Conservation (phyloP, 30 jellyfish, hydroid and myxozoan genomes). For the Calvadosia cruxmelitensis region DNA sequence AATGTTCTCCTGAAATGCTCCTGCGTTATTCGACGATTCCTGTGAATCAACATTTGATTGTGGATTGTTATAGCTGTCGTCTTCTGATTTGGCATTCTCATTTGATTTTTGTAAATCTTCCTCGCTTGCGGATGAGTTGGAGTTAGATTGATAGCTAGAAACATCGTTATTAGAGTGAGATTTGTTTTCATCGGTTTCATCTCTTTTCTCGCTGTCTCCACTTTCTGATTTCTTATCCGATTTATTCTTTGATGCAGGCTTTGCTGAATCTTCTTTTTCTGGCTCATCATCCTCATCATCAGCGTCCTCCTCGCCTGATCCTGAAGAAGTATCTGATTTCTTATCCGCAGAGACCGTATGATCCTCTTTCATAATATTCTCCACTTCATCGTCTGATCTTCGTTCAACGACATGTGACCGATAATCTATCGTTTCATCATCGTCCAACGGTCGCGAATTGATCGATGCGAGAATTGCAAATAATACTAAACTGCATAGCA, state of each 20-base stretch:
- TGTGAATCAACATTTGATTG: not conserved
- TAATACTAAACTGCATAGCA: not conserved
- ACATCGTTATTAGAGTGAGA: too few relatives aligned
- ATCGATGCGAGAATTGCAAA: not conserved
- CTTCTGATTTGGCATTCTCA: not conserved
- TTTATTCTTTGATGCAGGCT: slow-evolving; percentile 2
- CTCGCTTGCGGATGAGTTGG: too few relatives aligned
- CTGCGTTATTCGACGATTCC: not conserved
- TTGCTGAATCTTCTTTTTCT: slow-evolving; percentile 3
- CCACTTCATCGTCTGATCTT: not conserved
- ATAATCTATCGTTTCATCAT: not conserved
- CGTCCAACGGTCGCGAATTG: not conserved
- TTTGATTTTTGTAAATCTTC: too few relatives aligned
- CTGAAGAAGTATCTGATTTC: not conserved
- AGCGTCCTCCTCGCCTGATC: slow-evolving; percentile 3
- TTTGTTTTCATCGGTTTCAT: too few relatives aligned
- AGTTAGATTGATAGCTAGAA: too few relatives aligned
- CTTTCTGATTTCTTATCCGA: not conserved
- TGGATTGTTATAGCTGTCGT: not conserved
- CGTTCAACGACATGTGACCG: not conserved
- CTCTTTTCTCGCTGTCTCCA: slow-evolving; percentile 25
- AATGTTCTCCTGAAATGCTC: not conserved
- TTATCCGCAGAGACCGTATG: too few relatives aligned
- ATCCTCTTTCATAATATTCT: not conserved
- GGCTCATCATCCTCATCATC: slow-evolving; percentile 3